Conservation (phyloP, 1,140 invertebrate genomes). For the Portunus trituberculatus region DNA sequence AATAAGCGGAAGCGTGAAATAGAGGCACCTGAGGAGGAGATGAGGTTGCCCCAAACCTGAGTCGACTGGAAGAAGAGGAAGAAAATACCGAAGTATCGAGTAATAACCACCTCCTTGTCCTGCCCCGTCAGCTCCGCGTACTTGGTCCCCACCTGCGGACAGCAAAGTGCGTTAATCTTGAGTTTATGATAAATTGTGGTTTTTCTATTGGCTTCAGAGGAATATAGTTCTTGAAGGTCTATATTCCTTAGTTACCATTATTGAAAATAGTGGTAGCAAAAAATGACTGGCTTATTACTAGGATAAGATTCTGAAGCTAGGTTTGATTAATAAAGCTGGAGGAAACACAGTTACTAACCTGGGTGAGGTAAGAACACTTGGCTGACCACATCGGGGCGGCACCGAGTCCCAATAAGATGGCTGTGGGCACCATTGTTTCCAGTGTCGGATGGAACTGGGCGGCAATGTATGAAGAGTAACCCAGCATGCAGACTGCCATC, state of each 20-base stretch:
- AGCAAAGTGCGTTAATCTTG: neutral
- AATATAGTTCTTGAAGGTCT: neutral
- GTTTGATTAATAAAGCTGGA: too few species aligned
- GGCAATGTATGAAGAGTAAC: conserved; percentile 95
- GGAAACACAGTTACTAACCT: conserved; percentile 80
- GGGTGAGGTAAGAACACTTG: conserved; percentile 96
- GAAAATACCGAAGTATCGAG: conserved; percentile 98
- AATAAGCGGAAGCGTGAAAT: neutral
- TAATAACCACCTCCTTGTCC: conserved; percentile 92
- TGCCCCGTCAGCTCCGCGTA: conserved; percentile 94
- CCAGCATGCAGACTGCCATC: conserved; percentile 92
- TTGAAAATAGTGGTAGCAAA: neutral
- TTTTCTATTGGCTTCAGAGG: neutral
- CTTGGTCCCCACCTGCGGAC: conserved; percentile 75
- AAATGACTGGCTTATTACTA: neutral
- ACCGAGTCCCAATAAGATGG: conserved; percentile 91
- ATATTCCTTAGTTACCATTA: too few species aligned
- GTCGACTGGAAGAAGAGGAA: conserved; percentile 98
- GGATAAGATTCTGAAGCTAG: neutral
- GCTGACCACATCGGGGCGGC: conserved; percentile 98
- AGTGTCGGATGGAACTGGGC: conserved; percentile 95
- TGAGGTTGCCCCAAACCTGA: conserved; percentile 96
- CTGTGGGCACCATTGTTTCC: conserved; percentile 94
- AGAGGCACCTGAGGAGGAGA: conserved; percentile 90
- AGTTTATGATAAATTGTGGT: neutral